Evolutionary conservation across 1,140 invertebrate species (phyloP).

Genomic region (Eriocheir sinensis): DNA sequence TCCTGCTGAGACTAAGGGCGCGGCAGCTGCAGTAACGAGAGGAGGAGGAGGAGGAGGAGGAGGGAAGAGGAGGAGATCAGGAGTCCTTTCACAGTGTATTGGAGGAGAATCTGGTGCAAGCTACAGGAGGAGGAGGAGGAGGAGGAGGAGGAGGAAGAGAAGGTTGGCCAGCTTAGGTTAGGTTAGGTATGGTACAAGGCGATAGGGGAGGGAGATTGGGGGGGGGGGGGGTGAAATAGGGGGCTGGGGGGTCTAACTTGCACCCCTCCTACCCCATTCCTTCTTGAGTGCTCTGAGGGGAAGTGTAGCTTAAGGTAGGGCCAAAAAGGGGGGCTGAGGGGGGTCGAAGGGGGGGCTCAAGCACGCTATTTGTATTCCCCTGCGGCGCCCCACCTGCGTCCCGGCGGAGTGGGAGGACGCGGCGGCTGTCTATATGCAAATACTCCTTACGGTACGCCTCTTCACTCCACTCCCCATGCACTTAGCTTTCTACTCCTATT

Average conservation of each 20-base stretch:
- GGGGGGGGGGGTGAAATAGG: too few species aligned
- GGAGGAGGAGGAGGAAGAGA: too few species aligned
- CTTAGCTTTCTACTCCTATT: too few species aligned
- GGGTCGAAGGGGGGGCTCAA: neutral
- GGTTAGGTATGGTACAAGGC: too few species aligned
- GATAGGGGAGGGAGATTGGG: too few species aligned
- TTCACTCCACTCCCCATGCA: neutral
- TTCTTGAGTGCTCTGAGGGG: too few species aligned
- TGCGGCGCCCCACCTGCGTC: slow-evolving; percentile 40
- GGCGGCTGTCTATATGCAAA: slow-evolving; percentile 57
- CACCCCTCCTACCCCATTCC: too few species aligned
- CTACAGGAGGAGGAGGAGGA: neutral
- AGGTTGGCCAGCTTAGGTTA: too few species aligned
- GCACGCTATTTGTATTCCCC: slow-evolving; percentile 42
- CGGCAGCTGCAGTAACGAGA: slow-evolving; percentile 8
- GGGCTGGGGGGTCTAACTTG: too few species aligned
- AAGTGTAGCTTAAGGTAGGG: too few species aligned
- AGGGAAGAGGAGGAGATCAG: neutral
- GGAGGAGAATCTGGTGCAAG: slow-evolving; percentile 8
- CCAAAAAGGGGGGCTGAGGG: too few species aligned
- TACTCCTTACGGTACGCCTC: neutral
- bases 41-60: neutral
- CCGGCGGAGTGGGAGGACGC: slow-evolving; percentile 31
- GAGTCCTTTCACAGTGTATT: neutral
- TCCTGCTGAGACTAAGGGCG: neutral